Conservation (phyloP, 2,113 vertebrate genomes). For the Atrichornis clamosus region DNA sequence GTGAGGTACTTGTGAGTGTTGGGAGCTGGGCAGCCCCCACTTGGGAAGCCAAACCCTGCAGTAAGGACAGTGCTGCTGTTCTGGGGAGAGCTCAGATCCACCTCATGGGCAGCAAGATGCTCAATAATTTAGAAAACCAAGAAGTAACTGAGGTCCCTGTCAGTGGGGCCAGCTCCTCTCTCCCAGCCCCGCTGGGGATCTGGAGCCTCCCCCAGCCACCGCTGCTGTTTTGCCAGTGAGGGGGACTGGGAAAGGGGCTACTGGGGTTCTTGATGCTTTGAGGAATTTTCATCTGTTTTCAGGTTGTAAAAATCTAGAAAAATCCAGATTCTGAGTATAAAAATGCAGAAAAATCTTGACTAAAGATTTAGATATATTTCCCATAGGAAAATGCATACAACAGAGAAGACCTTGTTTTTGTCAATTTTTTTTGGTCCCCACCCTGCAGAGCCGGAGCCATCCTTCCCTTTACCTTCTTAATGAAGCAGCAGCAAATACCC, state of each 20-base stretch:
- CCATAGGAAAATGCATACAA: neutral
- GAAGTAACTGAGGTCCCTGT: neutral
- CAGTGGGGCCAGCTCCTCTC: neutral
- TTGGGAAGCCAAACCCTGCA: neutral
- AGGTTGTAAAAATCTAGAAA: neutral
- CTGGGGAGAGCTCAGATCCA: neutral
- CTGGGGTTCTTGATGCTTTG: neutral
- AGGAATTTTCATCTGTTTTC: neutral
- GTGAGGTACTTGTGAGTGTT: neutral
- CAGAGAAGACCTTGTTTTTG: neutral
- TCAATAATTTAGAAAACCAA: neutral
- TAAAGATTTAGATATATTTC: neutral
- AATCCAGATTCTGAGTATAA: neutral
- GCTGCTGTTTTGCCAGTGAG: rapidly evolving
- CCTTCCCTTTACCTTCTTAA: neutral
- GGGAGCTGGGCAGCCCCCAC: neutral
- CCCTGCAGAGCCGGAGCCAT: neutral
- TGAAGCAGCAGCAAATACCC: neutral
- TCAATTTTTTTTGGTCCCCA: too few relatives aligned
- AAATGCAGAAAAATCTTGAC: neutral
- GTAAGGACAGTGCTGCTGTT: neutral
- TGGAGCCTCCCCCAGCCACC: neutral
- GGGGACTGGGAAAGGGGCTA: neutral
- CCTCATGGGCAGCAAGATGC: neutral
- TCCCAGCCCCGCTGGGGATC: neutral